Evolutionary conservation across 2,888 invertebrate species (phyloP).

Genomic region (Pomacea canaliculata): DNA sequence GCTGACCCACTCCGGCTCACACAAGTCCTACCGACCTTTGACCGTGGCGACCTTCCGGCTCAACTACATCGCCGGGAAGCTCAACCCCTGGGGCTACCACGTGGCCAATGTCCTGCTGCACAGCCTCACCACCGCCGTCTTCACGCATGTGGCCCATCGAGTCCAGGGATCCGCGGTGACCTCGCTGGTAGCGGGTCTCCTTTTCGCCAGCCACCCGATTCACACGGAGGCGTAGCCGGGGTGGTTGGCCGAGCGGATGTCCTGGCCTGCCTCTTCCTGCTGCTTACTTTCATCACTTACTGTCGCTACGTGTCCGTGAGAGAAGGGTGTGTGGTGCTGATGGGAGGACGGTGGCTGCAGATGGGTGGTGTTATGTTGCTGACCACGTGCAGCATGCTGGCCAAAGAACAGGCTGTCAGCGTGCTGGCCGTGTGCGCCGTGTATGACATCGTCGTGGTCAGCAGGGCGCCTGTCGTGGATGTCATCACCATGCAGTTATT

Average conservation of each 20-base stretch:
- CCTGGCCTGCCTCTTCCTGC: slow-evolving; percentile 90
- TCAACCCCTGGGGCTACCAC: slow-evolving; percentile 80
- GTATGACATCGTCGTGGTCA: slow-evolving; percentile 83
- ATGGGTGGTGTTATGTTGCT: slow-evolving; percentile 77
- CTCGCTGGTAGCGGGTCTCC: slow-evolving; percentile 80
- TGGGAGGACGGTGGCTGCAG: slow-evolving; percentile 68
- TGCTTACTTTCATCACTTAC: slow-evolving; percentile 88
- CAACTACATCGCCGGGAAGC: slow-evolving; percentile 80
- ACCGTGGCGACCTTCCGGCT: slow-evolving; percentile 89
- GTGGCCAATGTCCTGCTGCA: slow-evolving; percentile 88
- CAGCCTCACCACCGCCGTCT: slow-evolving; percentile 85
- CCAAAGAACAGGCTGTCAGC: slow-evolving; percentile 95
- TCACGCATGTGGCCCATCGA: slow-evolving; percentile 80
- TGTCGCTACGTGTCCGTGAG: slow-evolving; percentile 70
- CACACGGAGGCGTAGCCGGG: slow-evolving; percentile 94
- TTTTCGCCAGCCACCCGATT: slow-evolving; percentile 95
- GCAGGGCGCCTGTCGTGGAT: slow-evolving; percentile 51
- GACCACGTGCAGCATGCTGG: slow-evolving; percentile 86
- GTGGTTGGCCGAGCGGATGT: slow-evolving; percentile 93
- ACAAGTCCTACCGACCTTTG: slow-evolving; percentile 96
- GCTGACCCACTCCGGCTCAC: slow-evolving; percentile 90
- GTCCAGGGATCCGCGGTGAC: slow-evolving; percentile 70
- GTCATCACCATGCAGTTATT: slow-evolving; percentile 44
- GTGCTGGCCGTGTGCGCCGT: slow-evolving; percentile 90
- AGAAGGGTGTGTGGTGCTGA: slow-evolving; percentile 27